Conservation (phyloP, 1,140 invertebrate genomes). For the Pogonomyrmex californicus region DNA sequence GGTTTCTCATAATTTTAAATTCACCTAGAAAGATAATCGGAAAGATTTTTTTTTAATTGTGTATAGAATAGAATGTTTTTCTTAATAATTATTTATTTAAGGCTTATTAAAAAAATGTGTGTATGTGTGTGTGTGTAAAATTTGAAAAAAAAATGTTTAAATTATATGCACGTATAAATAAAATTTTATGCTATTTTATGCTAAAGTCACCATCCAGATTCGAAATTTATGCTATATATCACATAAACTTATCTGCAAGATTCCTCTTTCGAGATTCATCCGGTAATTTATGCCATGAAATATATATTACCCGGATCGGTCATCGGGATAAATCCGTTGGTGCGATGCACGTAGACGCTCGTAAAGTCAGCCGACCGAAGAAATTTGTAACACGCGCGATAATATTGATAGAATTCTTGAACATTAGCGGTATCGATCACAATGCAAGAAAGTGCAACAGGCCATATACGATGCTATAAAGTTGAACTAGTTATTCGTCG, state of each 20-base stretch:
- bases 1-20: neutral
- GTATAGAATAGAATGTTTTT: neutral
- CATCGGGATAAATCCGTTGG: neutral
- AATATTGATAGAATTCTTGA: slow-evolving; percentile 5
- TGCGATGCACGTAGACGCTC: neutral
- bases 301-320: neutral
- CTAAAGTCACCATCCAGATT: neutral
- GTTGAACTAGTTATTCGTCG: slow-evolving; percentile 6
- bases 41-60: slow-evolving; percentile 3
- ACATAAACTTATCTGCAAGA: neutral
- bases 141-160: neutral
- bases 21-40: neutral
- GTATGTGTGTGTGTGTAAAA: neutral
- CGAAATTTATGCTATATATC: neutral
- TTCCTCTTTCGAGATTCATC: neutral
- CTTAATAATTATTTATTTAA: neutral
- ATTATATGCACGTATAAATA: neutral
- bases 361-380: slow-evolving; percentile 31
- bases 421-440: slow-evolving; percentile 17
- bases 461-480: neutral
- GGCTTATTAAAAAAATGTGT: neutral
- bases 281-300: slow-evolving; percentile 15
- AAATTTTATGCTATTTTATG: neutral
- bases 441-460: slow-evolving; percentile 39
- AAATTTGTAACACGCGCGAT: slow-evolving; percentile 41